Base-by-base conservation (phyloP, 2,888 invertebrate genomes). In the Phyllotreta cruciferae region DNA sequence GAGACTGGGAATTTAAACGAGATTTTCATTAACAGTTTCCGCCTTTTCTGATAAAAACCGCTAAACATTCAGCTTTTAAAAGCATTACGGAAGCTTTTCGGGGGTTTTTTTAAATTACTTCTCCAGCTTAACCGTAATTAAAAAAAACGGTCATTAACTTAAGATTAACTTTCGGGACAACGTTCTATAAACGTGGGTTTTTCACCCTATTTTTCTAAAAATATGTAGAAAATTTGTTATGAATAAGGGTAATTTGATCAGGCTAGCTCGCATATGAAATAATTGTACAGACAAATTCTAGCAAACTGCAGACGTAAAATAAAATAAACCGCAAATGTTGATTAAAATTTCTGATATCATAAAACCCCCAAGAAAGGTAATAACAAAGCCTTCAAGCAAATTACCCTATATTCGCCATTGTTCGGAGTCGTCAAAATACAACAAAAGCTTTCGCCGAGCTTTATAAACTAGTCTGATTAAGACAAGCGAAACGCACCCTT, bases 381-480 rank as follows among this genome's bases (percentile, higher is more conserved):
- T 58, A 24, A 61, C 62, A 60, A 66, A 66, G 65, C 67, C 70
- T 66, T 60, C 67, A 66, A 70, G 73, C 71, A 77, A 79, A 79
- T 79, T 78, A 78, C 78, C 75, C 77, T 73, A 76, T 77, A 77
- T 77, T 76, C 70, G 65, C 68, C 66, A 77, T 79, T 78, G 78
- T 79, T 74, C 75, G 72, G 75, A 78, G 77, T 78, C 79, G 79
- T 79, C 78, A 77, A 79, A 78, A 79, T 73, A 76, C 74, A 77
- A 79, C 79, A 79, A 79, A 79, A 75, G 78, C 74, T 75, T 78
- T 79, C 75, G 70, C 71, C 73, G 71, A 67, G 74, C 77, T 76
- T 76, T 75, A 77, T 79, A 79, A 80, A 79, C 76, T 79, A 78
- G 79, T 80, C 78, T 79, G 80, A 80, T 80, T 79, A 79, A 78